Evolutionary conservation across 2,113 vertebrate genomes (phyloP).

Genomic region (Aegithalos caudatus): DNA sequence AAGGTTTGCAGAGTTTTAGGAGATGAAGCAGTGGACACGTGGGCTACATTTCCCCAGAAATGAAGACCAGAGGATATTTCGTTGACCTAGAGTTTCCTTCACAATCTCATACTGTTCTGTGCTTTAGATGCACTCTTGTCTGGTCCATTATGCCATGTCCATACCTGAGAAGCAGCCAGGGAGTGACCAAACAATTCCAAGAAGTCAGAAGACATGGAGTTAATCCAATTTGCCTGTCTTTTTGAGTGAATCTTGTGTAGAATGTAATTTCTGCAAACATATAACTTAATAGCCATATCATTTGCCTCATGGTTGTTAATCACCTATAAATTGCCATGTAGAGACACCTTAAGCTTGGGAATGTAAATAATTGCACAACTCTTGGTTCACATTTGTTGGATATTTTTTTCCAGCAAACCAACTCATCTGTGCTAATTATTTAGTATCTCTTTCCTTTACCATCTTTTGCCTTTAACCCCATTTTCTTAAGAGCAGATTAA

Average conservation of each 20-base stretch:
- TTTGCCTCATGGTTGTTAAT: background rate
- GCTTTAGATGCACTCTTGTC: background rate
- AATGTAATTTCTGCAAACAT: background rate
- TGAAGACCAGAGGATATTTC: background rate
- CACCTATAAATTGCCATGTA: background rate
- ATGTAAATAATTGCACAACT: background rate
- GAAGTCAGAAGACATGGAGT: background rate
- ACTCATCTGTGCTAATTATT: background rate
- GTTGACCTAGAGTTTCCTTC: accelerated
- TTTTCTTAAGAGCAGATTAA: background rate
- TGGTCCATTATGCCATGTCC: background rate
- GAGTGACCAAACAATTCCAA: background rate
- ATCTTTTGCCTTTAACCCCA: background rate
- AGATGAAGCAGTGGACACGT: background rate
- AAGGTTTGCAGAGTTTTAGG: background rate
- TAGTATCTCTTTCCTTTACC: background rate
- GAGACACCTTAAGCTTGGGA: background rate
- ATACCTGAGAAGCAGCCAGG: background rate
- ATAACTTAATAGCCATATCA: background rate
- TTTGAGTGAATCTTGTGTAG: background rate
- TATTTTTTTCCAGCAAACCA: background rate
- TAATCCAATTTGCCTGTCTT: background rate
- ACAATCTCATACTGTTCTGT: background rate
- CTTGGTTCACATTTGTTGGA: background rate
- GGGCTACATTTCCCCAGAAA: background rate